Conservation (phyloP, 2,888 invertebrate species). For the Eupithecia abbreviata region DNA sequence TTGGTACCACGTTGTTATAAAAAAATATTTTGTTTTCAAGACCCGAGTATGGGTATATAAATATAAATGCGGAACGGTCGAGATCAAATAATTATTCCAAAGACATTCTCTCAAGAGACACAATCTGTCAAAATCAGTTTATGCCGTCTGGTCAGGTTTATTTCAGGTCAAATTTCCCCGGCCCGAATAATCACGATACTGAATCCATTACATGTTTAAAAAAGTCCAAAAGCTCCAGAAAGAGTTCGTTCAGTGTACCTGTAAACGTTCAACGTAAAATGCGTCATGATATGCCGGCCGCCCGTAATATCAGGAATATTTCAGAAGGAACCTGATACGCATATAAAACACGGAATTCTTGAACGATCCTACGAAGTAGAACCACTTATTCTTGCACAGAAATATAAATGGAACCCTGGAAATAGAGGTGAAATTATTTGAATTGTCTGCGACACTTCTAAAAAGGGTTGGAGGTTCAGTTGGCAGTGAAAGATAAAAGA, state of each 20-base stretch:
- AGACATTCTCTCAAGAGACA: too few species aligned
- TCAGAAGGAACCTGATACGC: constrained; percentile 36
- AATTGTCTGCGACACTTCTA: not conserved
- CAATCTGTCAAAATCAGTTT: too few species aligned
- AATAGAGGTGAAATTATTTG: not conserved
- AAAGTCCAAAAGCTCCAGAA: not conserved
- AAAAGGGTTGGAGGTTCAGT: not conserved
- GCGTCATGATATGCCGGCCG: not conserved
- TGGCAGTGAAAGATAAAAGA: not conserved
- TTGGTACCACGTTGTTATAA: too few species aligned
- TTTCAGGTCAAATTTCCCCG: too few species aligned
- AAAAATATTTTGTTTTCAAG: too few species aligned
- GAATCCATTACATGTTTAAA: not conserved
- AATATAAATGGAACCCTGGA: constrained; percentile 4
- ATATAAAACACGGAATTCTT: constrained; percentile 25
- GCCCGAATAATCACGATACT: too few species aligned
- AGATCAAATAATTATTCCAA: too few species aligned
- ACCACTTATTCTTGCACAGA: not conserved
- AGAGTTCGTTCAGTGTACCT: not conserved
- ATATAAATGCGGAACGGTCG: too few species aligned
- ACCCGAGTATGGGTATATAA: too few species aligned
- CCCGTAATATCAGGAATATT: constrained; percentile 50
- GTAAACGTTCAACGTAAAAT: not conserved
- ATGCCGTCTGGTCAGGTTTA: too few species aligned
- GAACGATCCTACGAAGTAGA: constrained; percentile 17